A percentile compares a stretch with the other conserved stretches of the same genome.
Conservation (phyloP, 2,888 invertebrate species). For the Morpho helenor region DNA sequence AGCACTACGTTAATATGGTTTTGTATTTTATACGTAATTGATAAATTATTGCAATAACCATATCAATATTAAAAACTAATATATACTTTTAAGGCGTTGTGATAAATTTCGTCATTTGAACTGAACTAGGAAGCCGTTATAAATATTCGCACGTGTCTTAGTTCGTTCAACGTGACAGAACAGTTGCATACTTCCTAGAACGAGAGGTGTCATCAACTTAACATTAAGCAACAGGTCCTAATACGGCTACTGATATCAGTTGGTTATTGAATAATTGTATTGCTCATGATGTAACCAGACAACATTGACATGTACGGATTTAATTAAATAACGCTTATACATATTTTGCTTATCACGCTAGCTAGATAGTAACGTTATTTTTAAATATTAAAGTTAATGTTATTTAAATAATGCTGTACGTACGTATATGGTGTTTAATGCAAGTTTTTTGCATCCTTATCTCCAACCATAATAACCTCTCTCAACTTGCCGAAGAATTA, state of each 20-base stretch:
- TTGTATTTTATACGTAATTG: no score
- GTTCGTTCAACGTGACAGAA: conserved; percentile 12
- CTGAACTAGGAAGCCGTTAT: conserved; percentile 26
- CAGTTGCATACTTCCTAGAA: conserved; percentile 32
- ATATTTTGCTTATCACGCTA: no score
- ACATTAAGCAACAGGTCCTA: conserved; percentile 37
- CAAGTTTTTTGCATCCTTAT: no score
- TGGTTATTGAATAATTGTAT: conserved; percentile 9
- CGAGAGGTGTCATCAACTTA: conserved; percentile 41
- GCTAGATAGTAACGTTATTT: no score
- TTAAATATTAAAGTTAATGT: no score
- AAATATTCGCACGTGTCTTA: conserved; percentile 24
- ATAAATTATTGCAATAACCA: not conserved
- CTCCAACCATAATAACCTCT: no score
- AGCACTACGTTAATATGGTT: no score
- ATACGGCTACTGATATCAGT: conserved; percentile 28
- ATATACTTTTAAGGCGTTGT: conserved; percentile 7
- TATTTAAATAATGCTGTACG: no score
- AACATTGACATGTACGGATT: not conserved
- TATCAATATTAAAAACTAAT: conserved; percentile 1
- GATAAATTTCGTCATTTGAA: conserved; percentile 10
- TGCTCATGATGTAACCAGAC: conserved; percentile 7
- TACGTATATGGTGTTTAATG: no score
- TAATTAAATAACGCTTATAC: no score
- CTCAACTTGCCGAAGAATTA: no score